These are phyloP conservation scores for Coryphaenoides rupestris DNA, from an alignment of 2,113 vertebrate genomes.

Conservation along the genomic window DNA sequence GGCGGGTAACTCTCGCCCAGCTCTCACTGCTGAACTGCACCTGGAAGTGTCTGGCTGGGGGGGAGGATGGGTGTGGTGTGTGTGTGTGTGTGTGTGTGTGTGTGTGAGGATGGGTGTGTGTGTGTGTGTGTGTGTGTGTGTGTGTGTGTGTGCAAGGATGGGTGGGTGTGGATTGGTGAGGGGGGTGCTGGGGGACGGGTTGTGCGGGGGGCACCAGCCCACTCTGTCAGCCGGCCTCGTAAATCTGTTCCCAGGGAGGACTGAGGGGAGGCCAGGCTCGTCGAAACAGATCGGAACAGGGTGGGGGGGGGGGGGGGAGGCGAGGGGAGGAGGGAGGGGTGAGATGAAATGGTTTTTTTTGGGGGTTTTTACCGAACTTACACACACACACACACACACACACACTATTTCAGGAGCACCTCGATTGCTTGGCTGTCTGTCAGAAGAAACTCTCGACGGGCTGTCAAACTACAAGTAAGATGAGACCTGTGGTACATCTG, in stretches of 20 bases:
- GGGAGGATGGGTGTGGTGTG: slow-evolving; percentile 42
- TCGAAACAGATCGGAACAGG: slow-evolving; percentile 55
- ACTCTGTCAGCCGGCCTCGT: slow-evolving; percentile 63
- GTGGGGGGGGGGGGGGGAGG: slow-evolving; percentile 31
- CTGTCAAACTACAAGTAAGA: background rate
- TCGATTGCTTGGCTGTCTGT: too few species aligned
- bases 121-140: slow-evolving; percentile 31
- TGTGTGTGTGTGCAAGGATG: slow-evolving; percentile 1
- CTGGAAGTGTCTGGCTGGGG: slow-evolving; percentile 60
- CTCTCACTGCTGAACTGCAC: too few species aligned
- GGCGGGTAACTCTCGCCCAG: too few species aligned
- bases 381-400: too few species aligned
- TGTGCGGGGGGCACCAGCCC: slow-evolving; percentile 7
- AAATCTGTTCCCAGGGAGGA: slow-evolving; percentile 53
- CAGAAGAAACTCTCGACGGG: too few species aligned
- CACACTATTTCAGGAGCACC: too few species aligned
- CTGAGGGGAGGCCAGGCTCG: slow-evolving; percentile 34
- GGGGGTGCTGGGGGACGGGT: too few species aligned
- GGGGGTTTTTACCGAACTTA: too few species aligned
- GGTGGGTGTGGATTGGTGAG: slow-evolving; percentile 8
- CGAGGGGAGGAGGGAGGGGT: slow-evolving; percentile 32
- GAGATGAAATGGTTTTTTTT: slow-evolving; percentile 33
- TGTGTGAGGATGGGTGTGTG: slow-evolving; percentile 11
- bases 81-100: too few species aligned
- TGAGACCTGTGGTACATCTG: too few species aligned